Percentiles rank a stretch among this genome's conserved stretches.
Conservation (phyloP, 2,888 invertebrate genomes). For the Drosophila parthenogenetica region DNA sequence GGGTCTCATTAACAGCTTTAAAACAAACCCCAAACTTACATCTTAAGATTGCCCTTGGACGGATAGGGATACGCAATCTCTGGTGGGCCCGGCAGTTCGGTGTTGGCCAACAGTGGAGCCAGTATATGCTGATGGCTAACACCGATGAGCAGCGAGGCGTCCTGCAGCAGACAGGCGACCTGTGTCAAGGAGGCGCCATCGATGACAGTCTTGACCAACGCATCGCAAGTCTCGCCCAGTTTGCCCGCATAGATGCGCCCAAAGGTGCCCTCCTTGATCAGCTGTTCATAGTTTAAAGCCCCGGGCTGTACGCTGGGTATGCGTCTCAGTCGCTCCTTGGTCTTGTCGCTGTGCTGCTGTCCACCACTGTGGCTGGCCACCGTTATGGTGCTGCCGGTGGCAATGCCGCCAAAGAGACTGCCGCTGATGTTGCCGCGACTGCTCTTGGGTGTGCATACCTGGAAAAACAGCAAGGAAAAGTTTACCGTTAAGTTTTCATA, state of each 20-base stretch:
- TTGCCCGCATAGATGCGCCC: conserved; percentile 90
- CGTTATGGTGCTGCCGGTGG: conserved; percentile 80
- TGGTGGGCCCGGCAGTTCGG: conserved; percentile 86
- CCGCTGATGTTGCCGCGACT: conserved; percentile 74
- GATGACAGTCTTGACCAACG: conserved; percentile 91
- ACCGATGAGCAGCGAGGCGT: conserved; percentile 89
- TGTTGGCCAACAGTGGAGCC: conserved; percentile 88
- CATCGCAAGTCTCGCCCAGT: conserved; percentile 87
- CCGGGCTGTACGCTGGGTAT: conserved; percentile 87
- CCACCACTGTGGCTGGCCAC: conserved; percentile 67
- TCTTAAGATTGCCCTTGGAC: conserved; percentile 89
- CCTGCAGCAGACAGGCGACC: conserved; percentile 88
- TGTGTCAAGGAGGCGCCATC: conserved; percentile 89
- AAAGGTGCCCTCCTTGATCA: conserved; percentile 90
- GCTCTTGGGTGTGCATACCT: conserved; percentile 85
- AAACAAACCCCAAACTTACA: conserved; percentile 85
- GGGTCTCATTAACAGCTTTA: no score
- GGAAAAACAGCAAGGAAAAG: neutral
- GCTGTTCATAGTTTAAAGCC: conserved; percentile 86
- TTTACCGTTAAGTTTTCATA: neutral
- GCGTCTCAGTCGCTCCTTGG: conserved; percentile 87
- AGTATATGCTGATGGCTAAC: conserved; percentile 89
- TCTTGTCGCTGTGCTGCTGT: conserved; percentile 76
- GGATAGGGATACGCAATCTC: conserved; percentile 89
- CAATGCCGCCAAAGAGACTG: conserved; percentile 70